These are phyloP conservation scores for Petromus typicus DNA, from an alignment of 2,113 vertebrate species.

Conservation along the genomic window DNA sequence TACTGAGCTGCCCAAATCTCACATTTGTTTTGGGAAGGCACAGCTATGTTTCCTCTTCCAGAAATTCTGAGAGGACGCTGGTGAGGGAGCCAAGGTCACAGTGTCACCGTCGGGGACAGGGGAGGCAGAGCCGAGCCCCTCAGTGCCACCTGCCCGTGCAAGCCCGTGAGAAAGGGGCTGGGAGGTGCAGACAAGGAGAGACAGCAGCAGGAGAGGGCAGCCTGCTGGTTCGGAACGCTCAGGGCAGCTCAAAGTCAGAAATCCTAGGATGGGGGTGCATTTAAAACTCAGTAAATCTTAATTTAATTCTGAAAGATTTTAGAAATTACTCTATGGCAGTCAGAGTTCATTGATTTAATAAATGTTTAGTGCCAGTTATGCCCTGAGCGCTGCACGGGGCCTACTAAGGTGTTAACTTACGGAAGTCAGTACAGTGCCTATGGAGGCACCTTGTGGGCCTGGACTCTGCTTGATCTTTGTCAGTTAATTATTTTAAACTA, in stretches of 20 bases:
- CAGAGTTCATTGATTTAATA: conserved; percentile 6
- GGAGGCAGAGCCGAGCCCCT: background rate
- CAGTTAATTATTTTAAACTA: background rate
- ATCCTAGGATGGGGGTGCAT: background rate
- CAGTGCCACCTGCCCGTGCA: too few species aligned
- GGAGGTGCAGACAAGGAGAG: too few species aligned
- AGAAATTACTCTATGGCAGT: background rate
- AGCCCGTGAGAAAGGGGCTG: too few species aligned
- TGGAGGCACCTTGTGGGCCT: background rate
- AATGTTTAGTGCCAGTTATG: background rate
- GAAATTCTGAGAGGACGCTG: background rate
- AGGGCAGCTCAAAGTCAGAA: background rate
- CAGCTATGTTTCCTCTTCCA: background rate
- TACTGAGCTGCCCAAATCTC: background rate
- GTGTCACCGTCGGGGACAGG: rapidly evolving
- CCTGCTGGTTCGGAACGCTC: background rate
- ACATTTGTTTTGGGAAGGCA: background rate
- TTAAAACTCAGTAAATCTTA: background rate
- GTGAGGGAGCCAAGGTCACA: background rate
- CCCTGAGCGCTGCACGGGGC: background rate
- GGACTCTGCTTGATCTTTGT: background rate
- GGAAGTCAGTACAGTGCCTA: background rate
- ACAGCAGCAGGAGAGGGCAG: background rate
- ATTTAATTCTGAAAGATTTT: background rate
- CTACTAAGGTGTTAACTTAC: too few species aligned